These are phyloP conservation scores for Drosophila aff. DNA, from an alignment of 1,140 invertebrate species.

Conservation along the genomic window DNA sequence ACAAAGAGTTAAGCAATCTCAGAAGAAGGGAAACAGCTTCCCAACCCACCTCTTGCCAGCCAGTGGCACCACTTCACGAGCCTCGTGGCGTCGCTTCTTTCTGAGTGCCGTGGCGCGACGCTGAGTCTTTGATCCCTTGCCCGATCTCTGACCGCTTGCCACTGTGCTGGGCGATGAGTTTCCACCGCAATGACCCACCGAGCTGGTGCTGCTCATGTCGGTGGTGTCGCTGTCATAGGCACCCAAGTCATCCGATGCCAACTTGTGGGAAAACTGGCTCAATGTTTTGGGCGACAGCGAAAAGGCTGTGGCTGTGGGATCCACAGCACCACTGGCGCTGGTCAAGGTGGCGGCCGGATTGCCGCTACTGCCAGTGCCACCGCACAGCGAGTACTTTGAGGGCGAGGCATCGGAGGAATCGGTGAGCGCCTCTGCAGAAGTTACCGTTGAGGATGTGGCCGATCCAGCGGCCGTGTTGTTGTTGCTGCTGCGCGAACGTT, in stretches of 20 bases:
- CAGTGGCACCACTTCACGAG: constrained; percentile 38
- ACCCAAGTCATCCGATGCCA: constrained; percentile 58
- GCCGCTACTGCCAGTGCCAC: constrained; percentile 31
- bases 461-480: constrained; percentile 69
- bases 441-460: constrained; percentile 80
- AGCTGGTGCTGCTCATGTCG: constrained; percentile 84
- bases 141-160: constrained; percentile 34
- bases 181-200: constrained; percentile 65
- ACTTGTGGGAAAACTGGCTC: constrained; percentile 62
- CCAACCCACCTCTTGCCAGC: constrained; percentile 43
- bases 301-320: constrained; percentile 35
- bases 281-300: constrained; percentile 66
- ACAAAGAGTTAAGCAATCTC: background rate
- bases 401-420: constrained; percentile 76
- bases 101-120: constrained; percentile 54
- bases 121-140: constrained; percentile 59
- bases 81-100: constrained; percentile 77
- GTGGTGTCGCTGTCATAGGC: constrained; percentile 82
- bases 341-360: constrained; percentile 40
- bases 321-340: constrained; percentile 19
- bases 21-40: background rate
- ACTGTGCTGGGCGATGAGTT: constrained; percentile 61
- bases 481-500: constrained; percentile 85
- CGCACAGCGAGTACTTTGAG: constrained; percentile 71
- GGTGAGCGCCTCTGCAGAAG: constrained; percentile 75